Conservation (phyloP, 1,140 invertebrate genomes). For the Panagrolaimus sp. region DNA sequence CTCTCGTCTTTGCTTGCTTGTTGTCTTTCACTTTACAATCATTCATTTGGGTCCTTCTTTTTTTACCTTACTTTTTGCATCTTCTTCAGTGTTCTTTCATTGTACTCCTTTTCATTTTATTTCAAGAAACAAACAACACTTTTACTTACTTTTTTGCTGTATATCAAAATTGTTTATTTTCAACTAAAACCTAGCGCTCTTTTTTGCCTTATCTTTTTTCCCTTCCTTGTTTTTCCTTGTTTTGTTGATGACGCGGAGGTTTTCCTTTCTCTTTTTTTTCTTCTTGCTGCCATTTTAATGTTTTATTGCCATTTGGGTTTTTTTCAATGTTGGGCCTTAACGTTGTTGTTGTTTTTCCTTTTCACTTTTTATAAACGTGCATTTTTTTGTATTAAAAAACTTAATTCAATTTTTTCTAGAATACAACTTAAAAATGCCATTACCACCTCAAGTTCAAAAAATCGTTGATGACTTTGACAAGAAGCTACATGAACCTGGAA, state of each 20-base stretch:
- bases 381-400: background rate
- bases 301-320: background rate
- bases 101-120: too few relatives aligned
- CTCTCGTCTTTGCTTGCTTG: background rate
- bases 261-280: background rate
- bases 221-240: background rate
- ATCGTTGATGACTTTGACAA: conserved; percentile 64
- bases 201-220: conserved; percentile 9
- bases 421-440: conserved; percentile 25
- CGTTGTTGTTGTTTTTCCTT: background rate
- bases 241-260: background rate
- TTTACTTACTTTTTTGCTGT: background rate
- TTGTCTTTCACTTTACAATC: too few relatives aligned
- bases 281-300: background rate
- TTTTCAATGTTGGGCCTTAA: background rate
- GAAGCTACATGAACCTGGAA: conserved; percentile 70
- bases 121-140: background rate
- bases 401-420: background rate
- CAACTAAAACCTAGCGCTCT: background rate
- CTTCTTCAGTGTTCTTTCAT: too few relatives aligned
- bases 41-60: too few relatives aligned
- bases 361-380: too few relatives aligned
- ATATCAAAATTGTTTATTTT: background rate
- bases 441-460: conserved; percentile 53
- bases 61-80: too few relatives aligned